Base-by-base conservation (phyloP, 1,140 invertebrate genomes). In the Glossosoma conforme region DNA sequence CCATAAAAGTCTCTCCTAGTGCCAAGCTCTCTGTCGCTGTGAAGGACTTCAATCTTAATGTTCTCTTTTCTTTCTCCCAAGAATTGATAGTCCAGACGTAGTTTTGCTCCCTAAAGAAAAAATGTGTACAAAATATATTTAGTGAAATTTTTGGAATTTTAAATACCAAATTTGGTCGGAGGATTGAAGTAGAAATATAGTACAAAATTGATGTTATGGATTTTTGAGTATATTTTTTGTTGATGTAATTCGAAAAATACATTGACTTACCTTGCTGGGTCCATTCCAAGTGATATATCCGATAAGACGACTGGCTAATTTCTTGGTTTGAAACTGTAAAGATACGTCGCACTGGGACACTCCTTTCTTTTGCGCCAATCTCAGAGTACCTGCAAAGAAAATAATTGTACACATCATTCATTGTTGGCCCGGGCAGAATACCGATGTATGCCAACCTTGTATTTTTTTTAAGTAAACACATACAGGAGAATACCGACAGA, bases 271-370 rank as follows among this genome's bases (percentile, higher is more conserved):
- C 47, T 53, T 65, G 1, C 70, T 72, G 0, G 69, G 72, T 4
- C 72, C 72, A 52, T 75, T 75, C 42, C 70, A 58, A 21, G 80
- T 78, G 44, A 86, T 77, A 56, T 86, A 86, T 0, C 86, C 86
- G n/a, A 77, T 67, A 2, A 86, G 62, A 46, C 75, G 75, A 41
- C 83, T 84, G 43, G 75, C 77, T 11, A 86, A 70, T 58, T 79
- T 74, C 61, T 84, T 85, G 0, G 84, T 86, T 69, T 82, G 75
- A 53, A 86, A 86, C 54, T 80, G 77, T 9, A 84, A 62, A 30
- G 80, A 72, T 3, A 87, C 79, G 44, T 86, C 82, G 58, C 79
- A 83, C 60, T 87, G 83, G 2, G 81, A 82, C 14, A 85, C 72
- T 8, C 82, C 82, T 52, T 79, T 80, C 69, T 87, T 87, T 40